Evolutionary conservation across 2,797 vertebrate genomes (phyloP).

Genomic region (Scolopax bukidnonensis): DNA sequence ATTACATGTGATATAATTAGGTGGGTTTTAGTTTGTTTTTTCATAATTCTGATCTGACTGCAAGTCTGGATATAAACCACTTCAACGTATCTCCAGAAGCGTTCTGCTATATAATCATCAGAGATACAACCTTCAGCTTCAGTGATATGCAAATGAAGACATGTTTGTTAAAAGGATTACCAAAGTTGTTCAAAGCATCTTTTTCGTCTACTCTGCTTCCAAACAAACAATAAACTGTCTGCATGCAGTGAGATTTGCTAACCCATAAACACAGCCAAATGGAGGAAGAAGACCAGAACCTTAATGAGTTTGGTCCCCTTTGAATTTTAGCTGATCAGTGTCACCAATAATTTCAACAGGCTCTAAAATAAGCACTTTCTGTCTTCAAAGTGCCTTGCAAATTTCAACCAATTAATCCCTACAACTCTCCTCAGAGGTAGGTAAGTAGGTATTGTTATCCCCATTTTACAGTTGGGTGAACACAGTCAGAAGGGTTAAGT

Average conservation of each 20-base stretch:
- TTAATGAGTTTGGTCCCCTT: slow-evolving; percentile 50
- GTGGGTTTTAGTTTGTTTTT: neutral
- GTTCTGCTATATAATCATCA: slow-evolving; percentile 1
- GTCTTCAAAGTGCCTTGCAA: slow-evolving; percentile 59
- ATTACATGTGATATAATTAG: slow-evolving; percentile 10
- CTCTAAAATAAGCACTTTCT: slow-evolving; percentile 68
- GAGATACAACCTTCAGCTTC: slow-evolving; percentile 57
- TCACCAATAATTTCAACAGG: slow-evolving; percentile 68
- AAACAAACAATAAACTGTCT: slow-evolving; percentile 64
- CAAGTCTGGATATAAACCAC: neutral
- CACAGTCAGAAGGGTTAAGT: slow-evolving; percentile 64
- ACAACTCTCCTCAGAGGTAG: slow-evolving; percentile 46
- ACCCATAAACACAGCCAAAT: slow-evolving; percentile 50
- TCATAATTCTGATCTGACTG: neutral
- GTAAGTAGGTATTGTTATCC: slow-evolving; percentile 67
- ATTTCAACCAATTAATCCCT: slow-evolving; percentile 63
- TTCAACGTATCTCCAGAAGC: neutral
- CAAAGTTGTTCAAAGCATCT: slow-evolving; percentile 54
- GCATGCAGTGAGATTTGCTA: slow-evolving; percentile 22
- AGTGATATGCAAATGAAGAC: slow-evolving; percentile 44
- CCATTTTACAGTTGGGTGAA: slow-evolving; percentile 70
- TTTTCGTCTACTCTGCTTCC: slow-evolving; percentile 49
- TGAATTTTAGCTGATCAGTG: slow-evolving; percentile 65
- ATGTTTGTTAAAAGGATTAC: slow-evolving; percentile 68
- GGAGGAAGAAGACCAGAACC: slow-evolving; percentile 29